Base-by-base conservation (phyloP, 2,888 invertebrate genomes). In the Synanthedon myopaeformis region DNA sequence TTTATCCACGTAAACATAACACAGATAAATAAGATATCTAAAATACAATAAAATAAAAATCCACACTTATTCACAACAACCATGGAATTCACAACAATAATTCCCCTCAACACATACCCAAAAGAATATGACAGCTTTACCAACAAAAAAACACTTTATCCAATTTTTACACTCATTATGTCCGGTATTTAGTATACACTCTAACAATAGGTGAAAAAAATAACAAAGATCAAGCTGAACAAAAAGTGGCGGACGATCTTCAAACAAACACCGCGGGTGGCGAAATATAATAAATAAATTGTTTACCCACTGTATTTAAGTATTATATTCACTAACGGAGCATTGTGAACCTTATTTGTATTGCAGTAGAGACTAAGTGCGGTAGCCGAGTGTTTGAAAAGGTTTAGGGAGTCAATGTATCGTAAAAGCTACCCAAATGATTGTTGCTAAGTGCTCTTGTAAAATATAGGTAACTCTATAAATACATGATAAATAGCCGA, bases 241-340 rank as follows among this genome's bases (percentile, higher is more conserved):
- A 64, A 64, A 65, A 69, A 67, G 64, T 58, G 60, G 64, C 64
- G 66, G 67, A 54, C 53, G 58, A 64, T 66, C 63, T 65, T 62
- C 66, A 76, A 76, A 76, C 72, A 74, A 53, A 65, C 78, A 53
- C 75, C 58, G 70, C 77, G 78, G 78, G 76, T 75, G 76, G 77
- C 62, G 55, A 51, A 54, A 51, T 48, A 61, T 58, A 65, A 60
- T 59, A 58, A 56, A 54, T 54, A 59, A 55, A 51, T 52, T 51
- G 51, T 49, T 49, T 49, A 49, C 23, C 23, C 23, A 49, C 49
- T 23, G 49, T 45, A 45, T 45, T 42, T 45, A 45, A 14, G 45
- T 4, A 14, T 45, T 45, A 45, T 45, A 49, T 49, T 49, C 13
- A 13, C 12, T 12, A 17, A 13, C 17, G 2, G 5, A 17, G 45